Evolutionary conservation across 2,113 vertebrate species (phyloP), one percentile per base, ranked within the genome.

Genomic region (Nothobranchius furzeri): DNA sequence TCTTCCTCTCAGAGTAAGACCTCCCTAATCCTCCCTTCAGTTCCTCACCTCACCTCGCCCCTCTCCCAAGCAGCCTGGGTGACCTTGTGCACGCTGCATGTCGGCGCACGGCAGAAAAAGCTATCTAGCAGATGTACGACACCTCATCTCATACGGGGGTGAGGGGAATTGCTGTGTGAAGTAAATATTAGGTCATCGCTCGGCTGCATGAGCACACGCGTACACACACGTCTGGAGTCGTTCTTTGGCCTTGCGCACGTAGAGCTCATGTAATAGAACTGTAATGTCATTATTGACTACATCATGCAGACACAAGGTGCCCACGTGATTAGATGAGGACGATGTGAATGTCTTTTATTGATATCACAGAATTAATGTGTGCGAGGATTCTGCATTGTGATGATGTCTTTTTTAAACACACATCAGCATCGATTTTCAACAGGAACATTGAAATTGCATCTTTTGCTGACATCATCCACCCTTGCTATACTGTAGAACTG

Each of bases 101-200:
- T 79, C 63, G 37, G 53, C 52, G 59, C 75, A 12, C 69, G 80
- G 78, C 78, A 79, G 79, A 78, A 83, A 88, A 89, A 91, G 77
- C 79, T 82, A 89, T 89, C 83, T 74, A 88, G 78, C 89, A 90
- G 88, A 89, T 86, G 88, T 86, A 87, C 76, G 73, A 86, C 88
- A 90, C 88, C 84, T 90, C 90, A 88, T 89, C 82, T 88, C 75
- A 64, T 79, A 78, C 53, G 64, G 4, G 68, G 64, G 67, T 20
- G 20, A 20, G 75, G 75, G 62, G 83, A 75, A 86, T 83, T 88
- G 87, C 83, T 82, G 76, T 68, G 75, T 78, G 81, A 83, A 92
- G 88, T 87, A 88, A 87, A 89, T 85, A 81, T 73, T 63, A 77
- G 73, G 76, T 60, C 65, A 85, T 89, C 55, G 53, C 76, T 88